A percentile compares a stretch with the other conserved stretches of the same genome.
These are phyloP conservation scores for Apotomis turbidana DNA, from an alignment of 2,888 invertebrate genomes.

Conservation along the genomic window DNA sequence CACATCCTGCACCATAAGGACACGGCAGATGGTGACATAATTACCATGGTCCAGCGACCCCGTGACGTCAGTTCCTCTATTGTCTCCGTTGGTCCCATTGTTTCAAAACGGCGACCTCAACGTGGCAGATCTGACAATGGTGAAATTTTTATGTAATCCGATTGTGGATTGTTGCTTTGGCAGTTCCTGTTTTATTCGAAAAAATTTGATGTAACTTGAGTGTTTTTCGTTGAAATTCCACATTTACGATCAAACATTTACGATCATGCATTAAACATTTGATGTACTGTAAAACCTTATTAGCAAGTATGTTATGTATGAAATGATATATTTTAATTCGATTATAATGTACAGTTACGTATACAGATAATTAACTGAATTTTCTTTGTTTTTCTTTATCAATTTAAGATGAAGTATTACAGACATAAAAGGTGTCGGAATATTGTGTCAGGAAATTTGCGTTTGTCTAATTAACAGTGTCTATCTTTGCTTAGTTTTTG, in stretches of 20 bases:
- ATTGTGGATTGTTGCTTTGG: constrained; percentile 48
- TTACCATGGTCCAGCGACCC: constrained; percentile 49
- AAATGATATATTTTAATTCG: no score
- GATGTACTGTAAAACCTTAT: no score
- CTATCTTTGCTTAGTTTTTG: not conserved
- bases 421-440: not conserved
- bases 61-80: constrained; percentile 63
- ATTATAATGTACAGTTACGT: no score
- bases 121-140: constrained; percentile 51
- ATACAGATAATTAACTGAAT: no score
- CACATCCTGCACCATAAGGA: constrained; percentile 25
- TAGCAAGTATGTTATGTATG: no score
- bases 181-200: constrained; percentile 11
- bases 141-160: constrained; percentile 58
- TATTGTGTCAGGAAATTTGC: not conserved
- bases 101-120: constrained; percentile 65
- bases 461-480: not conserved
- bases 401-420: not conserved
- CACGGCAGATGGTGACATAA: constrained; percentile 38
- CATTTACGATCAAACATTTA: no score
- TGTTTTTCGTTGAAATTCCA: no score
- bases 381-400: no score
- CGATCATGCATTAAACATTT: no score
- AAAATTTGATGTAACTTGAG: not conserved
- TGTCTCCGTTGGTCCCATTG: constrained; percentile 55